phyloP scores from a whole-genome alignment of 1,140 invertebrate genomes.

The Pinna nobilis region DNA sequence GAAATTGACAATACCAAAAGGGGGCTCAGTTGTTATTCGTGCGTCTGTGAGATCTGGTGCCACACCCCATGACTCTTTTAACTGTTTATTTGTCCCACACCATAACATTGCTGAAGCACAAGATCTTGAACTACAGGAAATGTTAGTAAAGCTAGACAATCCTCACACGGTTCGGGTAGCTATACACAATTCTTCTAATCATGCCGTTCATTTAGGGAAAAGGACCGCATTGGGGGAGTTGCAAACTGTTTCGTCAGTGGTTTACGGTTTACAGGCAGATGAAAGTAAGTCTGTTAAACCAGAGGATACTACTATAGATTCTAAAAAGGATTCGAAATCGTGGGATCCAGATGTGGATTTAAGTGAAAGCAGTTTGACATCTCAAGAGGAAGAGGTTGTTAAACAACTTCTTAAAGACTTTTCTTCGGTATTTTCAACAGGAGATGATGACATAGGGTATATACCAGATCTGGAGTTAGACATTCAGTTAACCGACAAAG shows the following conservation, averaged over 20 bases:
- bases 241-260: slow-evolving; percentile 1
- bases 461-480: slow-evolving; percentile 24
- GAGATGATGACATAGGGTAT: slow-evolving; percentile 4
- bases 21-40: neutral
- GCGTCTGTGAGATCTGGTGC: neutral
- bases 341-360: slow-evolving; percentile 22
- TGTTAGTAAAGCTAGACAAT: neutral
- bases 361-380: neutral
- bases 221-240: neutral
- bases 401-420: neutral
- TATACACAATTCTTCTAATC: slow-evolving; percentile 5
- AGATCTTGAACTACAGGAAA: neutral
- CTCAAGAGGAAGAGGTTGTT: neutral
- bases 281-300: neutral
- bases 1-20: neutral
- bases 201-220: slow-evolving; percentile 1
- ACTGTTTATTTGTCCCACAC: neutral
- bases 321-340: neutral
- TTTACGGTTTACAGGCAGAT: neutral
- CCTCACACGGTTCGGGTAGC: slow-evolving; percentile 4
- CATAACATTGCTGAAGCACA: neutral
- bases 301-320: no score
- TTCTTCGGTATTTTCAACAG: neutral
- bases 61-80: no score
- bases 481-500: slow-evolving; percentile 33